Evolutionary conservation across 2,888 invertebrate species (phyloP).

Genomic region (Agrochola lychnidis): DNA sequence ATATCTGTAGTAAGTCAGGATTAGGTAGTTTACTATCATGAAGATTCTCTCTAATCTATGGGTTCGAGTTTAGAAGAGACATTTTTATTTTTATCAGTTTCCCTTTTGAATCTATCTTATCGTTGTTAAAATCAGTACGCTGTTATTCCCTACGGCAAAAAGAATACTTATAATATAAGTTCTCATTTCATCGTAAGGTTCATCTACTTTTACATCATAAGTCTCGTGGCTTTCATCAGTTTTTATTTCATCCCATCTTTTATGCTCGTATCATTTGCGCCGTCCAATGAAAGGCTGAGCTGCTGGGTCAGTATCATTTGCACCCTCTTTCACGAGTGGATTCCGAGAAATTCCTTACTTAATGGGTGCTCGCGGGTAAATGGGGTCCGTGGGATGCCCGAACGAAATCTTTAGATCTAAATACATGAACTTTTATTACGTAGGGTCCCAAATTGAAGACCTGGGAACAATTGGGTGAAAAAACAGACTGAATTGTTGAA

Average conservation of each 20-base stretch:
- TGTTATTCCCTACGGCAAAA: constrained; percentile 2
- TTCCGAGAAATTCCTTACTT: constrained; percentile 54
- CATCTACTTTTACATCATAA: background rate
- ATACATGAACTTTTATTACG: constrained; percentile 58
- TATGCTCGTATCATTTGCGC: constrained; percentile 32
- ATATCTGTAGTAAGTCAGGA: background rate
- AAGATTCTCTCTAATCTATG: background rate
- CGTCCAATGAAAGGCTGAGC: constrained; percentile 30
- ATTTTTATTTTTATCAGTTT: background rate
- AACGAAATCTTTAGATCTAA: constrained; percentile 58
- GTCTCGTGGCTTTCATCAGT: constrained; percentile 24
- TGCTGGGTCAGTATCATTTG: constrained; percentile 56
- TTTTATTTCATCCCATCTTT: constrained; percentile 40
- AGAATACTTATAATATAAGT: background rate
- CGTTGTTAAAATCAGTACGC: constrained; percentile 16
- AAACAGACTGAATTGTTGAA: constrained; percentile 31
- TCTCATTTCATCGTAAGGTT: constrained; percentile 5
- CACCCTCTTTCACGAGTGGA: constrained; percentile 57
- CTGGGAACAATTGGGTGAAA: constrained; percentile 35
- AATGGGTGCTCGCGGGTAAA: constrained; percentile 54
- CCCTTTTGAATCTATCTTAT: background rate
- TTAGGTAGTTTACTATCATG: no score
- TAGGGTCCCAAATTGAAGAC: constrained; percentile 45
- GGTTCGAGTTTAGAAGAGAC: background rate
- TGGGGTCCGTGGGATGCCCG: constrained; percentile 32